Percentiles rank a stretch among this genome's conserved stretches.
These are phyloP conservation scores for Bryconaethiops microstoma DNA, from an alignment of 2,797 vertebrate genomes.

Conservation along the genomic window DNA sequence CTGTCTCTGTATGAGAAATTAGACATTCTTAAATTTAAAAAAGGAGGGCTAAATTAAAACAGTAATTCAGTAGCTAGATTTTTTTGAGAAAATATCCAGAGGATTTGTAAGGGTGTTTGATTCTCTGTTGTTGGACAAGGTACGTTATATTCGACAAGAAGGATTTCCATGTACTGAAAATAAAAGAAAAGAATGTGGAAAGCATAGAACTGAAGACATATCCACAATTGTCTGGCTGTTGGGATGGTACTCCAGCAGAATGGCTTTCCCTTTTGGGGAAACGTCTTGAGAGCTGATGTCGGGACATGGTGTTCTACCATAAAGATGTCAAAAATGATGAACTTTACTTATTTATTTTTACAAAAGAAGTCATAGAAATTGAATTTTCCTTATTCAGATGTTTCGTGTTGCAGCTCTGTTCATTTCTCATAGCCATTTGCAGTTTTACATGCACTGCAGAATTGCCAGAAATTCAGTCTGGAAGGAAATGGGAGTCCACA, in stretches of 20 bases:
- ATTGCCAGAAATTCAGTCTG: background rate
- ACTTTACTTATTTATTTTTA: conserved; percentile 46
- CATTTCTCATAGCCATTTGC: conserved; percentile 17
- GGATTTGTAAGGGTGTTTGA: background rate
- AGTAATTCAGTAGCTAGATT: conserved; percentile 30
- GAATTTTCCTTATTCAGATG: conserved; percentile 20
- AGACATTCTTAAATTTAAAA: conserved; percentile 23
- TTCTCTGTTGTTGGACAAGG: conserved; percentile 16
- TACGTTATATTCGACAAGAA: conserved; percentile 8
- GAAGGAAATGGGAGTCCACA: background rate
- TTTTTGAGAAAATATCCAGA: conserved; percentile 8
- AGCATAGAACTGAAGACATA: conserved; percentile 8
- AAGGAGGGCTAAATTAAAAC: conserved; percentile 48
- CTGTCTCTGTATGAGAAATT: conserved; percentile 24
- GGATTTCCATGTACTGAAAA: conserved; percentile 10
- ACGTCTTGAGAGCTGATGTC: conserved; percentile 10
- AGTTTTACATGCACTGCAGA: conserved; percentile 2
- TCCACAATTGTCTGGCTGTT: background rate
- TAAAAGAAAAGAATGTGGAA: background rate
- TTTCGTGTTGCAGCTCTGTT: conserved; percentile 18
- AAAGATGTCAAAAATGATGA: conserved; percentile 44
- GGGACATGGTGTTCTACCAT: conserved; percentile 23
- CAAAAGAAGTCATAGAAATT: conserved; percentile 38
- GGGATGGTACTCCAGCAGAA: background rate
- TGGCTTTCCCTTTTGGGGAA: background rate